phyloP scores from a whole-genome alignment of 2,888 invertebrate species.

The Arctia plantaginis region DNA sequence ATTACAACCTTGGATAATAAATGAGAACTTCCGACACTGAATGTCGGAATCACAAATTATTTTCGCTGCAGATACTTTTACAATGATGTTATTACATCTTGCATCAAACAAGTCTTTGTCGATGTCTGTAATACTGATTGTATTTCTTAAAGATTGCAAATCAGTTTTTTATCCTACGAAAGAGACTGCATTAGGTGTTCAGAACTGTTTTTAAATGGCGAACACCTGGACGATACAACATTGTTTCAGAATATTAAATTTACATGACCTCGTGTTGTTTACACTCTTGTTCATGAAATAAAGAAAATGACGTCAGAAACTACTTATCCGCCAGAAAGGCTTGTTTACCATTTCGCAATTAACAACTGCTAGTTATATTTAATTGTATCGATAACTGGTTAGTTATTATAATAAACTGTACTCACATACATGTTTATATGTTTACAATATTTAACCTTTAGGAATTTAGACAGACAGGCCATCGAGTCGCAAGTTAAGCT shows the following conservation, averaged over 20 bases:
- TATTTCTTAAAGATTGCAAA: background rate
- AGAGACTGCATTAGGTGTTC: background rate
- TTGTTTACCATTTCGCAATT: slow-evolving; percentile 11
- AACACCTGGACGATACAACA: background rate
- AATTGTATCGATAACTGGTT: slow-evolving; percentile 3
- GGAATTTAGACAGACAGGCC: background rate
- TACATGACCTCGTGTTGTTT: slow-evolving; percentile 10
- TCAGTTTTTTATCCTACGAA: background rate
- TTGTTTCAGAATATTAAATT: slow-evolving; percentile 3
- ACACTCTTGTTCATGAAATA: slow-evolving; percentile 4
- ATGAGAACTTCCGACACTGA: slow-evolving; percentile 1
- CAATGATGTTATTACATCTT: background rate
- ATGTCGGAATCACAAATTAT: background rate
- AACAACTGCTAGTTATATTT: slow-evolving; percentile 16
- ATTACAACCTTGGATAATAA: background rate
- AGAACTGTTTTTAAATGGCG: background rate
- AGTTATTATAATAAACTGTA: background rate
- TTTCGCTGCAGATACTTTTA: background rate
- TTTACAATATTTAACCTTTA: background rate
- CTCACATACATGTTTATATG: background rate
- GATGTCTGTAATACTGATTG: background rate
- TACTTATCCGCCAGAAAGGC: slow-evolving; percentile 2
- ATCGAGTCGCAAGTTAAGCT: background rate
- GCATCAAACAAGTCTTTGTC: background rate
- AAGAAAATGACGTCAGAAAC: slow-evolving; percentile 9